phyloP scores from a whole-genome alignment of 2,113 vertebrate genomes.

The Coracopsis vasa region DNA sequence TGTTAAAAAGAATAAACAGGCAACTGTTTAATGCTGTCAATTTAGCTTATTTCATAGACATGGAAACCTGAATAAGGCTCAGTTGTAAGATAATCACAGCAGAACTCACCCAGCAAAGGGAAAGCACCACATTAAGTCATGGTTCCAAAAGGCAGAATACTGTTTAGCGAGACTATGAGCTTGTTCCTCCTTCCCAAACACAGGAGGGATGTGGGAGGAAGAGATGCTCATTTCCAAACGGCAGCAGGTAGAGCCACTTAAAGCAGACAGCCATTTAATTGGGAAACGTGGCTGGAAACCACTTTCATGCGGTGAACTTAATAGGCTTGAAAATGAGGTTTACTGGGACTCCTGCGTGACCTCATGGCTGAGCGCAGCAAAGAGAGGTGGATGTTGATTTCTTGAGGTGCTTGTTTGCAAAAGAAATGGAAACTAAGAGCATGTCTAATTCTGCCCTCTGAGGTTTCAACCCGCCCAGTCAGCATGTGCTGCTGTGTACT shows the following conservation, averaged over 20 bases:
- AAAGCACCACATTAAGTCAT: neutral
- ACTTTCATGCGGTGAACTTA: slow-evolving; percentile 50
- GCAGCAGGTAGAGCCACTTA: neutral
- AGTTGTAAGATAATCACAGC: slow-evolving; percentile 39
- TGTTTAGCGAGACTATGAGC: neutral
- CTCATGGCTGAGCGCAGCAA: neutral
- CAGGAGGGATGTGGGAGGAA: neutral
- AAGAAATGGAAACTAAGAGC: neutral
- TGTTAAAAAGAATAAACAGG: slow-evolving; percentile 74
- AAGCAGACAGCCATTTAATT: neutral
- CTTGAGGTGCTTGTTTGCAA: neutral
- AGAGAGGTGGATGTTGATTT: neutral
- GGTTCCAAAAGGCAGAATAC: neutral
- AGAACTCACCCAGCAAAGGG: neutral
- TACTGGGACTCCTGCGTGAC: neutral
- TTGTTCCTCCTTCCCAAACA: neutral
- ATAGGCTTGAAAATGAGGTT: slow-evolving; percentile 41
- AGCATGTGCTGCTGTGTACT: neutral
- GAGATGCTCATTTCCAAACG: neutral
- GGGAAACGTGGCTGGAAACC: slow-evolving; percentile 18
- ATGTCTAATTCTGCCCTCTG: neutral
- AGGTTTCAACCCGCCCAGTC: neutral
- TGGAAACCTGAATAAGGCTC: slow-evolving; percentile 50
- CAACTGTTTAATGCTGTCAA: slow-evolving; percentile 69
- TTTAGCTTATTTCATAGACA: slow-evolving; percentile 72